Percentiles rank a stretch among this genome's conserved stretches.
Evolutionary conservation across 2,888 invertebrate genomes (phyloP).

Genomic region (Dicycla oo): DNA sequence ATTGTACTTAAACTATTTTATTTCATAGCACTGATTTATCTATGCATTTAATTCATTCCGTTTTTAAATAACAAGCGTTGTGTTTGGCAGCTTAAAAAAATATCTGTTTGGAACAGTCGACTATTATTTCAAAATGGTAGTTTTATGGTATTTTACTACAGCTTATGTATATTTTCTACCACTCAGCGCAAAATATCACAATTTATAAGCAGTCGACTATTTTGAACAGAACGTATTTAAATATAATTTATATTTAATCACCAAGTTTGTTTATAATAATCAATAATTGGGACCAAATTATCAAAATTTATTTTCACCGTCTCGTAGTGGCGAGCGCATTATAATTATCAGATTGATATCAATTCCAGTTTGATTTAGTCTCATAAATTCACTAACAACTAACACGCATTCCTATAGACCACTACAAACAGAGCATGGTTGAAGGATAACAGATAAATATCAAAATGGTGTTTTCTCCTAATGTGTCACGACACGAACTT

Average conservation of each 20-base stretch:
- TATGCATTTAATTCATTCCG: constrained; percentile 71
- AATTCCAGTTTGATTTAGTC: constrained; percentile 49
- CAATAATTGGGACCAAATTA: constrained; percentile 77
- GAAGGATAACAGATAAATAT: background rate
- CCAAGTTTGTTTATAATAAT: constrained; percentile 44
- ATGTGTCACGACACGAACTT: background rate
- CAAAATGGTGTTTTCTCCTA: background rate
- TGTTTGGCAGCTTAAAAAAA: constrained; percentile 73
- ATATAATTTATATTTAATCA: constrained; percentile 51
- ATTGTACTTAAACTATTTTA: constrained; percentile 51
- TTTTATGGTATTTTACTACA: background rate
- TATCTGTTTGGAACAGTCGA: constrained; percentile 44
- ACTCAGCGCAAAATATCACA: constrained; percentile 48
- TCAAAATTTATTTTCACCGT: constrained; percentile 61
- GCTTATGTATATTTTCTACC: constrained; percentile 13
- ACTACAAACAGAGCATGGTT: background rate
- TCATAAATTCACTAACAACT: constrained; percentile 6
- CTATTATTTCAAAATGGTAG: constrained; percentile 10
- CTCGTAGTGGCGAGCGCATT: constrained; percentile 43
- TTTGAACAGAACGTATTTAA: constrained; percentile 42
- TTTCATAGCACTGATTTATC: constrained; percentile 48
- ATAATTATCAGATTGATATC: constrained; percentile 26
- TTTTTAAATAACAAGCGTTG: constrained; percentile 63
- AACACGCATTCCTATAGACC: background rate
- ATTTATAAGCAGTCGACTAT: constrained; percentile 29